Base-by-base conservation (phyloP, 2,797 vertebrate species). In the Phrynocephalus vlangalii region DNA sequence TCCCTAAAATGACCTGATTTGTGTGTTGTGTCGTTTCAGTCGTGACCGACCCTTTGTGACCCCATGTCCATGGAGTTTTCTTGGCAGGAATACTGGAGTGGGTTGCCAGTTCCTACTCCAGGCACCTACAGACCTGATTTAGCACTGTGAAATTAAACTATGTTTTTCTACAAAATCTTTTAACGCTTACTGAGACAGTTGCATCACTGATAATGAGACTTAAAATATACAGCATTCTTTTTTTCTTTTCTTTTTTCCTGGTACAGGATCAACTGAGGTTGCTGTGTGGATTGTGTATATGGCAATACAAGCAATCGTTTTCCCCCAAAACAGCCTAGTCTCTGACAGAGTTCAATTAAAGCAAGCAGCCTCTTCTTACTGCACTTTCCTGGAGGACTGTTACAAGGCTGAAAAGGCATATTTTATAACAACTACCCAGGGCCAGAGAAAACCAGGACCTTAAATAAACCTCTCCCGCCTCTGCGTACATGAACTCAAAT, bases 201-300 rank as follows among this genome's bases (percentile, higher is more conserved):
- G 38, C 44, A 6, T 22, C 11, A 44, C 33, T 66, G 18, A 22
- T 28, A 87, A 5, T 8, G n/a, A 81, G 24, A 13, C 28, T 44
- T 18, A 1, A 8, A 38, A 52, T 48, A 72, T 5, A 30, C 52
- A 67, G 38, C 38, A 44, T 44, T 44, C 38, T 44, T 44, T 84
- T n/a, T 48, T 30, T 28, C 77, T 77, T 78, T 78, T 83, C 50
- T 83, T 30, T 26, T 56, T 83, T 60, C 11, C 48, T 83, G 71
- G 13, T 71, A 78, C 73, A 84, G 67, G 80, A 50, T 79, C 56
- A 50, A 66, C 38, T 84, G 82, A 66, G 79, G 44, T 72, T 60
- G 63, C 38, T 28, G 15, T 72, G 26, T 67, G 24, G 56, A 44
- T 68, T 48, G 72, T 38, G 52, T 76, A 70, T 60, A 79, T 83